phyloP scores from a whole-genome alignment of 2,888 invertebrate species.

The Drosophila anceps region DNA sequence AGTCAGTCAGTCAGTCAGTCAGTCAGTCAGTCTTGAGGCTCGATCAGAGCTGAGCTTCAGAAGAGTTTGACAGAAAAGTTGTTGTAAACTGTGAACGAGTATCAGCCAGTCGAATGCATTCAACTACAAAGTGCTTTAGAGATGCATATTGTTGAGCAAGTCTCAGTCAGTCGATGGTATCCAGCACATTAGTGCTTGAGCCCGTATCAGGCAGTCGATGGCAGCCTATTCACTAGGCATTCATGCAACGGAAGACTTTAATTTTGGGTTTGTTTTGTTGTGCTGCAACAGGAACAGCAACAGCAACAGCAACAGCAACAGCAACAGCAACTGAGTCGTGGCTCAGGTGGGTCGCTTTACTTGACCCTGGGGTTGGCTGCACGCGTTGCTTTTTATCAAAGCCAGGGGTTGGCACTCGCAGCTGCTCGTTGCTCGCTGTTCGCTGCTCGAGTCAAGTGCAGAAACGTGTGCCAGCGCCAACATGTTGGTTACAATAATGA shows the following conservation, averaged over 20 bases:
- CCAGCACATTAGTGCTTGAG: background rate
- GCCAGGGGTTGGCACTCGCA: constrained; percentile 62
- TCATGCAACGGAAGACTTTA: constrained; percentile 57
- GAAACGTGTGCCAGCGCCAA: constrained; percentile 75
- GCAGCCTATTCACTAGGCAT: background rate
- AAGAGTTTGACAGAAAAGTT: no score
- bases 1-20: no score
- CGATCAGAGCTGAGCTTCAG: background rate
- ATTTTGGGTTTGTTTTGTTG: constrained; percentile 58
- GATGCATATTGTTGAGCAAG: background rate
- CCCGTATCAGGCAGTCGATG: background rate
- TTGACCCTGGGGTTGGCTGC: constrained; percentile 73
- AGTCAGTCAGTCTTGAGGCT: no score
- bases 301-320: constrained; percentile 13
- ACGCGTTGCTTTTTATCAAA: constrained; percentile 59
- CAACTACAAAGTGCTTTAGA: background rate
- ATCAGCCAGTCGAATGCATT: background rate
- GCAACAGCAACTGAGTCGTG: constrained; percentile 2
- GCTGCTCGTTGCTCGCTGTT: constrained; percentile 51
- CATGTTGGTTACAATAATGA: constrained; percentile 60
- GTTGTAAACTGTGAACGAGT: no score
- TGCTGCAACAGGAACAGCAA: constrained; percentile 13
- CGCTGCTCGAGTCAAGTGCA: constrained; percentile 76
- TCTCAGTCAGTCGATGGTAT: background rate
- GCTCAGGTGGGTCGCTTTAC: constrained; percentile 70